Evolutionary conservation across 2,888 invertebrate genomes (phyloP), one percentile per base, ranked within the genome.

Genomic region (Microchrysa polita): DNA sequence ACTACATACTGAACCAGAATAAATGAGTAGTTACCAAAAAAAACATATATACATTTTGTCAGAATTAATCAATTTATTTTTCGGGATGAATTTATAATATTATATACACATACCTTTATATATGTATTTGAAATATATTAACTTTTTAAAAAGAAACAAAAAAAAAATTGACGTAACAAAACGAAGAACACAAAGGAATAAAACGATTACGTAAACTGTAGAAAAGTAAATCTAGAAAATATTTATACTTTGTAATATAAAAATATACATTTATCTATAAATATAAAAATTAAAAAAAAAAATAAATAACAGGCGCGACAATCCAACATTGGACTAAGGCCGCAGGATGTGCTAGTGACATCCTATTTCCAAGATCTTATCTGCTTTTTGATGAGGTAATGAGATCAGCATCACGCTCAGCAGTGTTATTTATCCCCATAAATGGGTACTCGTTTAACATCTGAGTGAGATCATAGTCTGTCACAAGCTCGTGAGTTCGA

Each of bases 1-100:
- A 20, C 5, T 65, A 65, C n/a, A n/a, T 20, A 20, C 10, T 65
- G 44, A 65, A 34, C 7, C 2, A 34, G 7, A 34, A 34, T 5
- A 34, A n/a, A n/a, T n/a, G 44, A 34, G 14, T 65, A 65, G 65
- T 65, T 65, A 65, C 65, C 65, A 48, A 65, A 65, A 65, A 61
- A 7, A 61, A 42, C n/a, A n/a, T n/a, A n/a, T n/a, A n/a, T n/a
- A n/a, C n/a, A n/a, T n/a, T n/a, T 16, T 42, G 61, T 34, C 14
- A 65, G 44, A 34, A 20, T 65, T 14, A n/a, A 48, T 65, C 65
- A 22, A 65, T 48, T 65, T 65, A 65, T 65, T 65, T 65, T 65
- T 65, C 10, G 65, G 65, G 34, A 23, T 48, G 12, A 44, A 65
- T 55, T 67, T 53, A 55, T 67, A 18, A 53, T 16, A 67, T 55